Conservation (phyloP, 2,113 vertebrate genomes). For the Saiga tatarica region DNA sequence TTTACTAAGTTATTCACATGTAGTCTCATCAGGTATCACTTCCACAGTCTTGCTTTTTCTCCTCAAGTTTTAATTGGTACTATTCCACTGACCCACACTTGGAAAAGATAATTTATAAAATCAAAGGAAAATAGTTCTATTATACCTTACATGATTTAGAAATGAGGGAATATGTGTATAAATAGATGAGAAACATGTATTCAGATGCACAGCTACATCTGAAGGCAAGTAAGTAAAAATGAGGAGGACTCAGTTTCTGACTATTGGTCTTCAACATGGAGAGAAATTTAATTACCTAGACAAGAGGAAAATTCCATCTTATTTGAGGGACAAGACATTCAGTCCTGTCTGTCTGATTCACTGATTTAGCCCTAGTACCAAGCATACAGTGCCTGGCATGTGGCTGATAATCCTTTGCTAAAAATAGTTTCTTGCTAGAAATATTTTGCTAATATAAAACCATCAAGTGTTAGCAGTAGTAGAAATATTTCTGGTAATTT, state of each 20-base stretch:
- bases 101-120: not conserved
- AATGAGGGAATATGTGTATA: not conserved
- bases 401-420: not conserved
- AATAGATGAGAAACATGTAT: not conserved
- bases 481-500: not conserved
- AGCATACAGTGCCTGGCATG: not conserved
- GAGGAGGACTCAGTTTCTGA: not conserved
- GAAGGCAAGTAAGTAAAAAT: not conserved
- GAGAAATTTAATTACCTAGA: not conserved
- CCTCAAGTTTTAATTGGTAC: not conserved
- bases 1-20: not conserved
- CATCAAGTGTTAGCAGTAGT: not conserved
- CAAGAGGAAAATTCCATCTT: not conserved
- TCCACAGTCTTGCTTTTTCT: not conserved
- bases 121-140: not conserved
- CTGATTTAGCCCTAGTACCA: not conserved
- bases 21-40: not conserved
- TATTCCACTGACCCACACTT: not conserved
- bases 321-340: not conserved
- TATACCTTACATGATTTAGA: not conserved
- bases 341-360: not conserved
- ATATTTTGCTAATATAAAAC: not conserved
- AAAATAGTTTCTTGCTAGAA: constrained; percentile 23
- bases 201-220: not conserved
- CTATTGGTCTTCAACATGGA: not conserved